A percentile compares a stretch with the other conserved stretches of the same genome.
These are phyloP conservation scores for Clanis bilineata DNA, from an alignment of 2,888 invertebrate species.

Conservation along the genomic window DNA sequence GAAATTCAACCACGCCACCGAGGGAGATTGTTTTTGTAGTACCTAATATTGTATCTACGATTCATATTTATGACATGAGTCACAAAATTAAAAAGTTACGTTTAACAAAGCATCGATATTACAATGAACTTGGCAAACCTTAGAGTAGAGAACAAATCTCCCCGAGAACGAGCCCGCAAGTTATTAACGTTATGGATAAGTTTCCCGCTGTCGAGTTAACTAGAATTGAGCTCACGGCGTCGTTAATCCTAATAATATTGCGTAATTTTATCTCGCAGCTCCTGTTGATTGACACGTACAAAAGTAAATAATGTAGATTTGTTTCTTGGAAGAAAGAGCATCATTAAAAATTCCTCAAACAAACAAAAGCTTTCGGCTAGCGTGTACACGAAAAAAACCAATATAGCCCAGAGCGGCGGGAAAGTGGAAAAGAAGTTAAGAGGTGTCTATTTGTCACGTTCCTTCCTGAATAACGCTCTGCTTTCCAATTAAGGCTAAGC, in stretches of 20 bases:
- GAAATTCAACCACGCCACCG: too few species aligned
- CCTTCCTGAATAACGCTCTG: slow-evolving; percentile 79
- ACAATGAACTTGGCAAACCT: not conserved
- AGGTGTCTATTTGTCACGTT: slow-evolving; percentile 83
- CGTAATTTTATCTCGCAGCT: slow-evolving; percentile 13
- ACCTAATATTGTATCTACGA: too few species aligned
- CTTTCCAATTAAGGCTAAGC: slow-evolving; percentile 83
- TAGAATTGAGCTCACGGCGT: slow-evolving; percentile 18
- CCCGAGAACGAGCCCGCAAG: slow-evolving; percentile 19
- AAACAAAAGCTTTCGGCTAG: slow-evolving; percentile 70
- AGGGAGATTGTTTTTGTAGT: too few species aligned
- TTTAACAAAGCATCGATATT: slow-evolving; percentile 8
- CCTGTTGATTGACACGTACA: slow-evolving; percentile 10
- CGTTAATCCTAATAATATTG: slow-evolving; percentile 19
- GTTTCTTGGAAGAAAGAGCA: slow-evolving; percentile 39
- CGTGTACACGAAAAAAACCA: slow-evolving; percentile 74
- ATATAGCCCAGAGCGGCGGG: slow-evolving; percentile 72
- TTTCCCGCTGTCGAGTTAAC: slow-evolving; percentile 21
- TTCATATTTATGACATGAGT: too few species aligned
- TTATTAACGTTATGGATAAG: slow-evolving; percentile 28
- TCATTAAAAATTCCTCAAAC: slow-evolving; percentile 74
- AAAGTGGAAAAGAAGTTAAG: slow-evolving; percentile 81
- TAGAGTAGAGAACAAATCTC: slow-evolving; percentile 6
- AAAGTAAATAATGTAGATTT: slow-evolving; percentile 34
- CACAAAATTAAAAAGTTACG: too few species aligned